A percentile compares a stretch with the other conserved stretches of the same genome.
Evolutionary conservation across 2,888 invertebrate genomes (phyloP).

Genomic region (Oasisia sp.): DNA sequence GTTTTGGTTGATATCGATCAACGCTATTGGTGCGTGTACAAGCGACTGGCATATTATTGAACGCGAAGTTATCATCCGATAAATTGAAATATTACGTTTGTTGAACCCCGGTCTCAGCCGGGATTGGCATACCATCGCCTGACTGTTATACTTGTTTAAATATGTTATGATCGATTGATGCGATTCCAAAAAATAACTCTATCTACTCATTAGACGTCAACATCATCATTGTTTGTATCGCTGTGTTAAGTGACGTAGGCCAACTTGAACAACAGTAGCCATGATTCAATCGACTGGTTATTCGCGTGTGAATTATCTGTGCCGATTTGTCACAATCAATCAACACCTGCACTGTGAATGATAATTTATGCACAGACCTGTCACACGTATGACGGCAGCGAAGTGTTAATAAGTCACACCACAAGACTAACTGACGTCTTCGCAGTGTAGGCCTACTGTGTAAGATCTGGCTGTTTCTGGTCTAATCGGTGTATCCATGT

Average conservation of each 20-base stretch:
- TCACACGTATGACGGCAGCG: background rate
- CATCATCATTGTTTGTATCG: background rate
- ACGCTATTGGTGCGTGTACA: no score
- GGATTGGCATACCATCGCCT: no score
- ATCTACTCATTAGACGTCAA: background rate
- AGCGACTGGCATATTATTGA: no score
- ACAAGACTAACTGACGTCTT: background rate
- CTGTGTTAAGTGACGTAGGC: background rate
- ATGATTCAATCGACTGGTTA: background rate
- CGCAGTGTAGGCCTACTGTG: background rate
- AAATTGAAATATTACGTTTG: no score
- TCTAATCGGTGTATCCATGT: no score
- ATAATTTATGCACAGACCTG: background rate
- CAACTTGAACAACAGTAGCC: background rate
- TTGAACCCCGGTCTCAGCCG: no score
- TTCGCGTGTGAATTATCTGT: background rate
- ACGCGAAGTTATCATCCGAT: no score
- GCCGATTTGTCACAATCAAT: background rate
- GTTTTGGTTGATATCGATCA: no score
- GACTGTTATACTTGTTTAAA: no score
- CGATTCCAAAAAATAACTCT: no score
- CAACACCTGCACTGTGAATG: background rate
- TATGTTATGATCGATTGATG: no score
- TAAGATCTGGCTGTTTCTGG: background rate
- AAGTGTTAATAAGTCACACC: background rate